Base-by-base conservation (phyloP, 2,888 invertebrate species). In the Cyrtodaria siliqua region DNA sequence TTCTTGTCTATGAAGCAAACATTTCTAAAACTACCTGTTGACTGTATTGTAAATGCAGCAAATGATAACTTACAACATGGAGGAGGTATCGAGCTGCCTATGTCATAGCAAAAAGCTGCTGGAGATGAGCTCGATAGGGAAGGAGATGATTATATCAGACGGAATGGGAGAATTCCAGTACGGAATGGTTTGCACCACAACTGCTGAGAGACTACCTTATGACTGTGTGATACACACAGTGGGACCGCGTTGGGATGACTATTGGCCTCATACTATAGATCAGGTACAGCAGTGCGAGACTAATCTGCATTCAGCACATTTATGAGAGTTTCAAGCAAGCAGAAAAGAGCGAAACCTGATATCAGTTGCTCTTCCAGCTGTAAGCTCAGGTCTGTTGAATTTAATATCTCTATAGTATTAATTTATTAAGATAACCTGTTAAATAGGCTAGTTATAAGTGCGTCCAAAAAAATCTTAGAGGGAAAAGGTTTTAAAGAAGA, bases 41-140 rank as follows among this genome's bases (percentile, higher is more conserved):
- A 71, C 9, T 79, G 79, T 27, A 75, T 79, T 52, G 79, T 79
- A 24, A 79, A 79, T 69, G 63, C 68, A 20, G 79, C 75, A 20
- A 75, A 79, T 61, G 33, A 27, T 4, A 16, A 27, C 23, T 56
- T 79, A 12, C 16, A 53, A 18, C 71, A 75, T 52, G 27, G 38
- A 20, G 69, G 68, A n/a, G 75, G 79, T n/a, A n/a, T n/a, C n/a
- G 3, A 33, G 33, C 12, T 8, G 33, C 33, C 4, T 8, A 33
- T 8, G 33, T 33, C 12, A 33, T 33, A 33, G 33, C 33, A 12
- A 12, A 33, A 8, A n/a, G 71, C 75, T 40, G 79, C 79, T n/a
- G 79, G 75, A 24, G 18, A 62, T 24, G 12, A 27, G 0, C 55
- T 79, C 2, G 23, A 38, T 12, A 8, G 52, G 24, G 74, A 79